Conservation (phyloP, 2,797 vertebrate species). For the Glossophaga mutica region DNA sequence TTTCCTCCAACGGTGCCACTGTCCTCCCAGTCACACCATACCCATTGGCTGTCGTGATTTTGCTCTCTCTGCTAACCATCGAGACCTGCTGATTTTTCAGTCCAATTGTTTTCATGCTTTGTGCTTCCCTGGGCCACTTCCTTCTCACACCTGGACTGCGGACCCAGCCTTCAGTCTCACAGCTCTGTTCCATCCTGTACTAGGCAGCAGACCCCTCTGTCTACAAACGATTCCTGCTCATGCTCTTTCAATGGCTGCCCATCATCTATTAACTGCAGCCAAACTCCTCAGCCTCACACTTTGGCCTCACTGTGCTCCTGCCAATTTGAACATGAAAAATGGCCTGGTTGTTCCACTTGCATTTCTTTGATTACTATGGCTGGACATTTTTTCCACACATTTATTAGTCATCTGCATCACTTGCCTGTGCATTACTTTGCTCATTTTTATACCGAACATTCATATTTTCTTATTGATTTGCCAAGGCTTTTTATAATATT, state of each 20-base stretch:
- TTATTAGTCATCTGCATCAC: neutral
- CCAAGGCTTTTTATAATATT: conserved; percentile 53
- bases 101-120: neutral
- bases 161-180: neutral
- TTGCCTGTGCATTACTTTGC: neutral
- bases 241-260: neutral
- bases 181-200: neutral
- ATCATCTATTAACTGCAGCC: neutral
- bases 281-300: neutral
- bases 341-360: neutral
- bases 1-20: neutral
- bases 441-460: conserved; percentile 21
- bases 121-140: neutral
- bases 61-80: neutral
- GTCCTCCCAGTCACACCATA: neutral
- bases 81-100: neutral
- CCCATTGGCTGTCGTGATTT: neutral
- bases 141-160: neutral
- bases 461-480: conserved; percentile 38
- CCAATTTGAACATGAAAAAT: neutral
- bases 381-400: neutral
- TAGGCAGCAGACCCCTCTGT: neutral
- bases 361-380: neutral
- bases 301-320: neutral
- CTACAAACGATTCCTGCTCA: neutral